Conservation (phyloP, 2,797 vertebrate genomes). For the Neopelma chrysocephalum region DNA sequence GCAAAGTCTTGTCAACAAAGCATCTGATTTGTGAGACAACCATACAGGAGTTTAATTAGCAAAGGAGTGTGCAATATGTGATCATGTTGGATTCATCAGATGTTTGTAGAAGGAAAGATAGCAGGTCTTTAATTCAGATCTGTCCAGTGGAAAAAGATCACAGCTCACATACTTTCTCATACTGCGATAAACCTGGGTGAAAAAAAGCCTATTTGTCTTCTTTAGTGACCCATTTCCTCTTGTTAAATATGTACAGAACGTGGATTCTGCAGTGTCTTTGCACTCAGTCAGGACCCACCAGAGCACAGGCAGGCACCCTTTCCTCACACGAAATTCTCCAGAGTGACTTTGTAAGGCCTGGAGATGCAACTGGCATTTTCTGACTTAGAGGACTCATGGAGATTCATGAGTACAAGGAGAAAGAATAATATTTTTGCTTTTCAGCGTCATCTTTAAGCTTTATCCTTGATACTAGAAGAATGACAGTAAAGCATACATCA, state of each 20-base stretch:
- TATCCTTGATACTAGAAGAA: neutral
- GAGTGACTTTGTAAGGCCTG: neutral
- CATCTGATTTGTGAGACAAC: slow-evolving; percentile 50
- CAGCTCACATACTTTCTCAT: neutral
- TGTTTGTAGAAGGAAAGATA: neutral
- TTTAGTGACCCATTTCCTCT: slow-evolving; percentile 15
- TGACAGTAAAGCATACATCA: neutral
- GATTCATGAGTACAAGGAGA: neutral
- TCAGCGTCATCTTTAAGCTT: neutral
- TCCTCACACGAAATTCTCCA: neutral
- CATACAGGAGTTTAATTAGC: slow-evolving; percentile 59
- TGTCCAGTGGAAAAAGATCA: neutral
- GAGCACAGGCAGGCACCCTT: neutral
- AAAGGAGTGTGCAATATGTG: slow-evolving; percentile 35
- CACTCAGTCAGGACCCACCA: neutral
- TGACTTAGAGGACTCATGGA: neutral
- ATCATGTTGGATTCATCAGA: slow-evolving; percentile 30
- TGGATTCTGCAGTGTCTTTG: neutral
- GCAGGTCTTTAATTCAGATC: slow-evolving; percentile 46
- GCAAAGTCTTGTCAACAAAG: slow-evolving; percentile 15
- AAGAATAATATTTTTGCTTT: neutral
- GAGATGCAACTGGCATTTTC: neutral
- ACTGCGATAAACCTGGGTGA: slow-evolving; percentile 46
- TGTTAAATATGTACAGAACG: neutral
- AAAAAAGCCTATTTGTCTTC: slow-evolving; percentile 37